phyloP scores from a whole-genome alignment of 2,888 invertebrate genomes.

The Ariolimax columbianus region DNA sequence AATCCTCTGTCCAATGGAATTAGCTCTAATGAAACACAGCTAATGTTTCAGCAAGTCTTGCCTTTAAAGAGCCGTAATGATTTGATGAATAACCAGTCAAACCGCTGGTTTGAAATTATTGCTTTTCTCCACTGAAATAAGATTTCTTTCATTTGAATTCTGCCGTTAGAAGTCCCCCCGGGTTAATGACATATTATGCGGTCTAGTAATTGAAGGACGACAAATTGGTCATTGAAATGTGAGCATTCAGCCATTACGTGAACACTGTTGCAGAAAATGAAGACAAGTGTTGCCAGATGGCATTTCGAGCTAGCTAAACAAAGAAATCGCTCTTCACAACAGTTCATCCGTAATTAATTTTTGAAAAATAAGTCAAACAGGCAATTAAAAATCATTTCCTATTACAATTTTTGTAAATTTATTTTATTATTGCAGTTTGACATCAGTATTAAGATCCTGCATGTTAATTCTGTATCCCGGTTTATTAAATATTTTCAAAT shows the following conservation, averaged over 20 bases:
- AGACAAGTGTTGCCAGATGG: constrained; percentile 21
- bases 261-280: not conserved
- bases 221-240: constrained; percentile 32
- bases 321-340: not conserved
- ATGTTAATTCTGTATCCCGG: not conserved
- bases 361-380: not conserved
- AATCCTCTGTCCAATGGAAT: constrained; percentile 11
- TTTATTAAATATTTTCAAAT: not conserved
- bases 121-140: constrained; percentile 29
- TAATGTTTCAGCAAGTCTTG: not conserved
- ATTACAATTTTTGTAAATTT: not conserved
- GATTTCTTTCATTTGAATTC: constrained; percentile 39
- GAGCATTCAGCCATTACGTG: constrained; percentile 21
- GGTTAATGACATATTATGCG: constrained; percentile 33
- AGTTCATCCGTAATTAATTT: not conserved
- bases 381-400: not conserved
- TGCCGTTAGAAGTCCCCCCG: constrained; percentile 13
- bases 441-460: not conserved
- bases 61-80: not conserved
- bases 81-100: constrained; percentile 26
- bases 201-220: constrained; percentile 32
- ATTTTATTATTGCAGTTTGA: not conserved
- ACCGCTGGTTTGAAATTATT: constrained; percentile 35
- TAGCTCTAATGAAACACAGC: not conserved
- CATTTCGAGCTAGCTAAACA: not conserved